These are phyloP conservation scores for Calonectris borealis DNA, from an alignment of 2,113 vertebrate species.

Conservation along the genomic window DNA sequence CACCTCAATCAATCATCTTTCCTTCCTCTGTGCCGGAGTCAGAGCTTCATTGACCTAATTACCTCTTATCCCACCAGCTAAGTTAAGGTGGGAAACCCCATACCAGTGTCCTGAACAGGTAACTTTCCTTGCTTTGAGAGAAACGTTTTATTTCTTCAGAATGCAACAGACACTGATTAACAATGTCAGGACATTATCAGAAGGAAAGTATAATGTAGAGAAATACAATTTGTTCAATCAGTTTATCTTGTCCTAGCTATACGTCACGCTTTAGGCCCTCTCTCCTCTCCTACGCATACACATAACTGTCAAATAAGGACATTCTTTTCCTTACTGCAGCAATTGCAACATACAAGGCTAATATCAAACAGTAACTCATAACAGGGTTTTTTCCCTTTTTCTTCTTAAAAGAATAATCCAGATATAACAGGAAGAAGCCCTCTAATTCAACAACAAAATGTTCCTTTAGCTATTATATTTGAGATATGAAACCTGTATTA, in stretches of 20 bases:
- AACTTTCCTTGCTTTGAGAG: not conserved
- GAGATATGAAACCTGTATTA: not conserved
- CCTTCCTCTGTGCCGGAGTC: not conserved
- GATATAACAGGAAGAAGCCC: not conserved
- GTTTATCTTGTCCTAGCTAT: not conserved
- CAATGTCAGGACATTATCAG: not conserved
- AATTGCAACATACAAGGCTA: not conserved
- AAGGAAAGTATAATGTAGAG: not conserved
- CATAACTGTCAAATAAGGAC: not conserved
- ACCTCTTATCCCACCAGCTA: not conserved
- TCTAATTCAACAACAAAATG: not conserved
- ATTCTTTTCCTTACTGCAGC: not conserved
- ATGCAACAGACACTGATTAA: not conserved
- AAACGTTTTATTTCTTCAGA: not conserved
- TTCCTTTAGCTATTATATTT: not conserved
- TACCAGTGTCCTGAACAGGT: not conserved
- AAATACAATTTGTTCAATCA: not conserved
- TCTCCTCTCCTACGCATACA: not conserved
- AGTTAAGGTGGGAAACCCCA: not conserved
- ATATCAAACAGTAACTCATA: not conserved
- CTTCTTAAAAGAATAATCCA: not conserved
- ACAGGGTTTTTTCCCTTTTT: not conserved
- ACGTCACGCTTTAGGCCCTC: not conserved
- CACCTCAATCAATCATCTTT: too few relatives aligned
- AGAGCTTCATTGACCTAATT: not conserved